Evolutionary conservation across 92 coral and sea anemone species (phyloP).

Genomic region (Actinernus sp.): DNA sequence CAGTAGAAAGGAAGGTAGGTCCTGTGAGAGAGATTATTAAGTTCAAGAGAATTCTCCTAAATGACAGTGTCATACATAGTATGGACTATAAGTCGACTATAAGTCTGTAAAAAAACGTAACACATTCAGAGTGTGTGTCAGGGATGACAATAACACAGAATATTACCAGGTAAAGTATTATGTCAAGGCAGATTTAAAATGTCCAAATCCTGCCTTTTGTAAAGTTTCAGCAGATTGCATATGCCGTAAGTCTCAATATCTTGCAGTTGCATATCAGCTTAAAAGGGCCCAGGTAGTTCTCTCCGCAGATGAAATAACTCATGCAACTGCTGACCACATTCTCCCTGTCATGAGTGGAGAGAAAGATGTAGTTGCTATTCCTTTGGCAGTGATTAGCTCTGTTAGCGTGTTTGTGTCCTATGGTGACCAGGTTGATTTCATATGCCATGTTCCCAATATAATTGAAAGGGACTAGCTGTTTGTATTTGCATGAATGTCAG

Average conservation of each 20-base stretch:
- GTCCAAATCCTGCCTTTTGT: constrained; percentile 47
- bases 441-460: constrained; percentile 17
- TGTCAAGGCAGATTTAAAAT: constrained; percentile 18
- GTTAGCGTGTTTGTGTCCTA: constrained; percentile 27
- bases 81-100: constrained; percentile 27
- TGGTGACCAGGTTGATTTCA: constrained; percentile 40
- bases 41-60: constrained; percentile 28
- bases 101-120: too few relatives aligned
- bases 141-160: background rate
- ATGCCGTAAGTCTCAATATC: constrained; percentile 23
- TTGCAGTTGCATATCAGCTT: constrained; percentile 32
- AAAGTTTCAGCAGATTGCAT: constrained; percentile 11
- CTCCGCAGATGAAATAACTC: constrained; percentile 31
- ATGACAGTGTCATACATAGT: constrained; percentile 30
- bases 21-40: constrained; percentile 33
- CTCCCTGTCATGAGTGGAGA: constrained; percentile 1
- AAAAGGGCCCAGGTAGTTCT: constrained; percentile 23
- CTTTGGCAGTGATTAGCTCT: constrained; percentile 4
- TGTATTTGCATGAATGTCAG: too few relatives aligned
- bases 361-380: constrained; percentile 8
- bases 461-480: background rate
- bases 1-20: constrained; percentile 43
- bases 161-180: constrained; percentile 35
- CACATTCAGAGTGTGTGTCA: background rate
- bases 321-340: constrained; percentile 14